phyloP scores from a whole-genome alignment of 2,888 invertebrate genomes.

The Erebia ligea region DNA sequence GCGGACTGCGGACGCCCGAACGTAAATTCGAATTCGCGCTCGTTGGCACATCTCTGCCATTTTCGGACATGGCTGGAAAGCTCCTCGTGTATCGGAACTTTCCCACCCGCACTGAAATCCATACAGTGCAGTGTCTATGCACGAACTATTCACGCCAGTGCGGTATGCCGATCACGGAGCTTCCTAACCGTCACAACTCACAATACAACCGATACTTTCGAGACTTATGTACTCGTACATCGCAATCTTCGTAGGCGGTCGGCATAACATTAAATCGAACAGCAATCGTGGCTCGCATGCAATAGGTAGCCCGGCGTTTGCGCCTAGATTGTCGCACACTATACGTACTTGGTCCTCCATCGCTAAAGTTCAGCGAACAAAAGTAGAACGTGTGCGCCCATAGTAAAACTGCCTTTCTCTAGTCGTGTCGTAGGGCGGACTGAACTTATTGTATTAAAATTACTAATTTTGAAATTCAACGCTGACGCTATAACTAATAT shows the following conservation, averaged over 20 bases:
- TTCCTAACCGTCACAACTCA: constrained; percentile 69
- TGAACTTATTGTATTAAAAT: constrained; percentile 81
- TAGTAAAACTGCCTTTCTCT: constrained; percentile 70
- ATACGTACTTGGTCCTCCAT: constrained; percentile 81
- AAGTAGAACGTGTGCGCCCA: constrained; percentile 56
- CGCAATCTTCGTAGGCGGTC: constrained; percentile 64
- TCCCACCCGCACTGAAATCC: constrained; percentile 56
- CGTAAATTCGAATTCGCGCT: constrained; percentile 62
- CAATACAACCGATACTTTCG: constrained; percentile 66
- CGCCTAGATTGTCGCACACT: constrained; percentile 48
- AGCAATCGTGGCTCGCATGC: constrained; percentile 63
- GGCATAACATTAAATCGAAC: constrained; percentile 71
- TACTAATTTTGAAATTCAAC: constrained; percentile 80
- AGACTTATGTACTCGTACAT: constrained; percentile 74
- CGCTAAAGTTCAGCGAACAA: constrained; percentile 56
- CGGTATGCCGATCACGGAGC: constrained; percentile 68
- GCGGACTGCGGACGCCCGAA: constrained; percentile 62
- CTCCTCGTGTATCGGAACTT: constrained; percentile 14
- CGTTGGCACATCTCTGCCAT: constrained; percentile 57
- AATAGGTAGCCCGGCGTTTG: constrained; percentile 56
- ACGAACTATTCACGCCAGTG: constrained; percentile 64
- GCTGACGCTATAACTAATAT: constrained; percentile 80
- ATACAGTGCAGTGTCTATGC: constrained; percentile 57
- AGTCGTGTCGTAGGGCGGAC: constrained; percentile 76
- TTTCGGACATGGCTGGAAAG: constrained; percentile 39